Base-by-base conservation (phyloP, 2,113 vertebrate genomes). In the Sebastes fasciatus region DNA sequence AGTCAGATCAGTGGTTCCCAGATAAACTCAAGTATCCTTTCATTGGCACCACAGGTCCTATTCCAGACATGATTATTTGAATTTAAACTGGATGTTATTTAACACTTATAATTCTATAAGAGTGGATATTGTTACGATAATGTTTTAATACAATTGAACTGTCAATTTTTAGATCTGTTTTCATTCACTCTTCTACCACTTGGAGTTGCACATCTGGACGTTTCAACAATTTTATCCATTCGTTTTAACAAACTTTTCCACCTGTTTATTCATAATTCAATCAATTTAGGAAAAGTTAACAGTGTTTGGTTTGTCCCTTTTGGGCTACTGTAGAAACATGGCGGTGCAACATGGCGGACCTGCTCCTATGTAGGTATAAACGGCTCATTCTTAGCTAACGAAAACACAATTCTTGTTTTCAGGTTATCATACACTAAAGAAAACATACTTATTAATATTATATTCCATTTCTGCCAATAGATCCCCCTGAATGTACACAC, bases 41-140 rank as follows among this genome's bases (percentile, higher is more conserved):
- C 17, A 55, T 8, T 55, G 55, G 46, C 21, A 45, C 79, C 76
- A 77, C 76, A 73, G 43, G 43, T 71, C 8, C 34, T 45, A 11
- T 40, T 66, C 2, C 34, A 34, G 34, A 34, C 34, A 34, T 34
- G 34, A 4, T 34, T 34, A 34, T 34, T 34, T 61, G 62, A 42
- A 52, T 76, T 65, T 55, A 45, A 51, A 2, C 0, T 9, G 40
- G 40, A 65, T 45, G 61, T 23, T 63, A 65, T 64, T 54, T 6
- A 73, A 60, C 34, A 34, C 34, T 34, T 4, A 34, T 58, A 45
- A 60, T 7, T 6, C 26, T 26, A 19, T 2, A 34, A 26, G 34
- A 17, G 34, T 46, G 10, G 46, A 54, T 45, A 64, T 7, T n/a
- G 16, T 40, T 6, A 17, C 1, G 0, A 42, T 63, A 19, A 40